Evolutionary conservation across 1,140 invertebrate species (phyloP), one percentile per base, ranked within the genome.

Genomic region (Solenopsis fugax): DNA sequence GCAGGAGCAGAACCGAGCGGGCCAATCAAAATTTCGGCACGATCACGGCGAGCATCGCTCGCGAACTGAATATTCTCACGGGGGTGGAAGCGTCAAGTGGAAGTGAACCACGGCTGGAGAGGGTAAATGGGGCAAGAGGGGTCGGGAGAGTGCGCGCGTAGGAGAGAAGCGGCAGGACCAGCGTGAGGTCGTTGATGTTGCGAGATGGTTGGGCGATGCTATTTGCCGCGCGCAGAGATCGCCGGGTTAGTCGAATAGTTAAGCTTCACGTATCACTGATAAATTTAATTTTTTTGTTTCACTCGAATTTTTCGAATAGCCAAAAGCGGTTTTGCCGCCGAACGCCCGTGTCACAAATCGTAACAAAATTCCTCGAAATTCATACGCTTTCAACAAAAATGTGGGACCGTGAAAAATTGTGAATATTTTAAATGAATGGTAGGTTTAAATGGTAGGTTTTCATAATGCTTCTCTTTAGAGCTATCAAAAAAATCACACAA

Each of bases 31-130:
- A 89, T 86, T 80, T 84, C 76, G 87, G 87, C 90, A 89, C 88
- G 91, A 85, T 88, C 92, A 89, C 92, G 92, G 77, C 92, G 91
- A 90, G 89, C 85, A 90, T 89, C 85, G 87, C 86, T 90, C 91
- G 90, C 88, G 90, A 92, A 93, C 92, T 93, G 91, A 93, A 89
- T 89, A 87, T 89, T 80, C 78, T 72, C 56, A 89, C 82, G 90
- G 88, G 89, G 89, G 87, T 92, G 88, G 65, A 82, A 82, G 78
- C 85, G 62, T 64, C 60, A 72, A 54, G 80, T 86, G 85, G 85
- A 89, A 88, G 88, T 86, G 80, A 88, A 76, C 77, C 81, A 29
- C 82, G 52, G 67, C 34, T 78, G 84, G 67, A 73, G 87, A 76
- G 84, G 91, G 82, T 86, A 88, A 89, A 86, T 89, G 90, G 72